These are phyloP conservation scores for Acrossocheilus wenchowensis DNA, from an alignment of 2,797 vertebrate species.

Conservation along the genomic window DNA sequence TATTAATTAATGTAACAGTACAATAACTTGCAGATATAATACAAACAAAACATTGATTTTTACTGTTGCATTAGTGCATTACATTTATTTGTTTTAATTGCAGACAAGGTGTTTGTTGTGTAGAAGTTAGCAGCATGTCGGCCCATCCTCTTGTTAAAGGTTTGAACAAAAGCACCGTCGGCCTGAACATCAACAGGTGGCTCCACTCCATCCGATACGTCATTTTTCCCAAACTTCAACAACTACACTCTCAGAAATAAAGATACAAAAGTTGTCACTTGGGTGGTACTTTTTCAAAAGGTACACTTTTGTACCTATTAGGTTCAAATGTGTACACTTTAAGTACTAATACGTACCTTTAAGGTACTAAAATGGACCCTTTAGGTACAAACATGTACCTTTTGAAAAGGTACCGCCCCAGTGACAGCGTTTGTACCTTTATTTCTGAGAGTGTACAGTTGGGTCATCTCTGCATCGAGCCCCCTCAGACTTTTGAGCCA, in stretches of 20 bases:
- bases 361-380: too few species aligned
- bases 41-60: not conserved
- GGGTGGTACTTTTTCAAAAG: too few species aligned
- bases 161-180: slow-evolving; percentile 31
- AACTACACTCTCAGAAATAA: slow-evolving; percentile 45
- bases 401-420: too few species aligned
- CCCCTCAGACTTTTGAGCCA: too few species aligned
- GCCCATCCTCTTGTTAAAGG: slow-evolving; percentile 76
- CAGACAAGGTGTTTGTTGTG: not conserved
- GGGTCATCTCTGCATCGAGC: too few species aligned
- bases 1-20: not conserved
- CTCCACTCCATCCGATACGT: slow-evolving; percentile 68
- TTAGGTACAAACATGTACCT: too few species aligned
- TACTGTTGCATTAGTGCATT: slow-evolving; percentile 31
- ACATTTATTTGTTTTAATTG: not conserved
- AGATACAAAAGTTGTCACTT: too few species aligned
- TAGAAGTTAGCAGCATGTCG: slow-evolving; percentile 71
- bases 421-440: too few species aligned
- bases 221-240: slow-evolving; percentile 43
- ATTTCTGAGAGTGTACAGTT: too few species aligned
- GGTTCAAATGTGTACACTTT: too few species aligned
- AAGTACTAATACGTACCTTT: too few species aligned
- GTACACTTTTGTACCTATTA: too few species aligned
- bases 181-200: slow-evolving; percentile 58
- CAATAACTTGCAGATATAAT: not conserved